Evolutionary conservation across 2,888 invertebrate species (phyloP), one percentile per base, ranked within the genome.

Genomic region (Eristalis pertinax): DNA sequence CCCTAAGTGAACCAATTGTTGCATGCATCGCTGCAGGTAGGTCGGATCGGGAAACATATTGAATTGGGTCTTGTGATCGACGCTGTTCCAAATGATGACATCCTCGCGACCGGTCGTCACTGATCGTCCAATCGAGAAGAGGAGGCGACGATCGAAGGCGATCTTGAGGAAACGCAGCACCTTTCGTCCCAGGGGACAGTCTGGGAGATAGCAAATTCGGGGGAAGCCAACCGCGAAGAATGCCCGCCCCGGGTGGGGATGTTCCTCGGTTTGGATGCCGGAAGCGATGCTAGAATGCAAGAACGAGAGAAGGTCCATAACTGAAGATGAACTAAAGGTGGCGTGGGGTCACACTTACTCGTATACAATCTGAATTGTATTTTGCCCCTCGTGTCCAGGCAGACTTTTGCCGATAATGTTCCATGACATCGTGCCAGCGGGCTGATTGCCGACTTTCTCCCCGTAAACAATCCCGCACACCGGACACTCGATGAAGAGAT

Each of bases 201-300:
- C 97, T 0, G 98, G 98, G 89, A 98, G 94, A 93, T 96, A 97
- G 93, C 96, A 96, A 90, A 96, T 95, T 13, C 96, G 94, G 26
- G 97, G 97, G 93, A 97, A 97, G 22, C 97, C 97, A 50, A 97
- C 97, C 2, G 97, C 97, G 93, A 97, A 97, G 93, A 96, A 97
- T n/a, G 97, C 96, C 88, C 96, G 94, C 22, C 97, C 97, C 1
- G 97, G 97, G 93, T 95, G 95, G 56, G 97, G 97, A 94, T 97
- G 97, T 89, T 95, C 95, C 43, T 95, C 93, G 26, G 96, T 96
- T 94, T 98, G 98, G 89, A 96, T 95, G 0, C 98, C 98, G 63
- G 97, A 96, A 86, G 96, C 96, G 93, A 98, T 97, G 91, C 97
- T 97, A 90, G n/a, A n/a, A n/a, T n/a, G n/a, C n/a, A n/a, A n/a